phyloP scores from a whole-genome alignment of 2,797 vertebrate species.

The Myotis pilosus region DNA sequence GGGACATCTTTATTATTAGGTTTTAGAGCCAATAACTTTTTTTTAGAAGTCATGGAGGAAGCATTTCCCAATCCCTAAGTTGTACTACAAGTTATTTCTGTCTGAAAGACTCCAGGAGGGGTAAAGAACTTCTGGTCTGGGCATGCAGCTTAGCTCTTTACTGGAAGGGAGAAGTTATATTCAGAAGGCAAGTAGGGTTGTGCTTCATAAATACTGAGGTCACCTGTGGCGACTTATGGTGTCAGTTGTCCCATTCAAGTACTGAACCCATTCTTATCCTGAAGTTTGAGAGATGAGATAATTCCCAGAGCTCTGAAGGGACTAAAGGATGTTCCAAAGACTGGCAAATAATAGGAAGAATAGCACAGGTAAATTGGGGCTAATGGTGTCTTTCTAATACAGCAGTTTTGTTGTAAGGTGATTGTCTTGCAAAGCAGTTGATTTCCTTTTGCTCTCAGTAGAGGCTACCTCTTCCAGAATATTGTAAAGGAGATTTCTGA shows the following conservation, averaged over 20 bases:
- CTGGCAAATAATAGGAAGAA: neutral
- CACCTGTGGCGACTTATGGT: neutral
- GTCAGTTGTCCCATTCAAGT: neutral
- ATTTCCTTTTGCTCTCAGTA: neutral
- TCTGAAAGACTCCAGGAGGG: neutral
- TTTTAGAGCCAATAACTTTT: neutral
- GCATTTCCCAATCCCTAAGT: neutral
- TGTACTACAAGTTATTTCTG: neutral
- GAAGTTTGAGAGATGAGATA: neutral
- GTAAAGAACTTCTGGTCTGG: neutral
- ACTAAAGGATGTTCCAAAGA: neutral
- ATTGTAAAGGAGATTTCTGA: neutral
- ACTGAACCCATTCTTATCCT: neutral
- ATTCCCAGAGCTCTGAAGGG: neutral
- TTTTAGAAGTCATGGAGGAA: neutral
- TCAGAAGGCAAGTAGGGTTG: neutral
- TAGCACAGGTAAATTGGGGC: neutral
- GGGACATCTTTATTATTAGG: neutral
- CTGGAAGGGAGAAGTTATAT: neutral
- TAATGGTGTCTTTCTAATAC: neutral
- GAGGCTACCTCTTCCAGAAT: neutral
- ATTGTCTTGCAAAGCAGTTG: neutral
- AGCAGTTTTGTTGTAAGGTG: neutral
- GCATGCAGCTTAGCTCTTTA: neutral
- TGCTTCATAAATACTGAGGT: neutral